Conservation (phyloP, 2,888 invertebrate genomes). For the Caenorhabditis sp. region DNA sequence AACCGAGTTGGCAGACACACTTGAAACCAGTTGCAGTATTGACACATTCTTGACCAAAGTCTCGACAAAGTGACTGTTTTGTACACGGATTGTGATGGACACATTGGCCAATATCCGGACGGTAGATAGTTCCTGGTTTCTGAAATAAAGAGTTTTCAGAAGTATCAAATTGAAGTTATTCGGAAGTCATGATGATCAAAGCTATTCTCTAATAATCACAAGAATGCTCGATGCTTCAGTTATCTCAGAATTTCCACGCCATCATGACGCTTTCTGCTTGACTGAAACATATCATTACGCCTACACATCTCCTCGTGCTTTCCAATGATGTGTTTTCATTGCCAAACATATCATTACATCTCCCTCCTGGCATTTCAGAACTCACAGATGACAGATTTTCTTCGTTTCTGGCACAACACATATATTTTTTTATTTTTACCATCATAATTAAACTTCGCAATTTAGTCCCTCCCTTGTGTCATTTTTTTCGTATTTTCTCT, state of each 20-base stretch:
- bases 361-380: too few relatives aligned
- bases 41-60: conserved; percentile 59
- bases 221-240: too few relatives aligned
- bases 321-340: too few relatives aligned
- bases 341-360: too few relatives aligned
- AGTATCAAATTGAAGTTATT: too few relatives aligned
- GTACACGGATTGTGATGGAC: conserved; percentile 69
- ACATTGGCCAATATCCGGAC: conserved; percentile 69
- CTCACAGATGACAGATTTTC: neutral
- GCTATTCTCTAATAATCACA: too few relatives aligned
- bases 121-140: conserved; percentile 62
- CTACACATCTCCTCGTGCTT: too few relatives aligned
- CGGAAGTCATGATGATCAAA: too few relatives aligned
- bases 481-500: neutral
- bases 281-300: too few relatives aligned
- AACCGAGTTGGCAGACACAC: conserved; percentile 70
- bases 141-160: conserved; percentile 4
- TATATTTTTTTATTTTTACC: neutral
- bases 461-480: neutral
- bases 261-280: too few relatives aligned
- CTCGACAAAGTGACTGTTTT: conserved; percentile 65
- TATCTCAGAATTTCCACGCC: too few relatives aligned
- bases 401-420: neutral
- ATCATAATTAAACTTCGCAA: conserved; percentile 1
- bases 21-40: conserved; percentile 58